Evolutionary conservation across 2,113 vertebrate genomes (phyloP).

Genomic region (Sinocyclocheilus grahami): DNA sequence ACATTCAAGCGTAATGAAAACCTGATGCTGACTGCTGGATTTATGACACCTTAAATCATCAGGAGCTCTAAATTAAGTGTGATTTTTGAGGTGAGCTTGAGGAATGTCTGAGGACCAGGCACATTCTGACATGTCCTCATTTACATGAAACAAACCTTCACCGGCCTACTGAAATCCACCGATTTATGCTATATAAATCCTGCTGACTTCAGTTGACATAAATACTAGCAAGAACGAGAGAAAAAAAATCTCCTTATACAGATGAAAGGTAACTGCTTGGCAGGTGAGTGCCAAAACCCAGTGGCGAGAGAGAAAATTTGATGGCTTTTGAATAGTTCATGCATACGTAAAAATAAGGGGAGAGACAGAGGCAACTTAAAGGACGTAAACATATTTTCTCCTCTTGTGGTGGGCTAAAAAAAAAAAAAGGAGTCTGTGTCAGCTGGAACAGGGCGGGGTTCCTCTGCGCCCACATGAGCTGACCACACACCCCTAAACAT

Average conservation of each 20-base stretch:
- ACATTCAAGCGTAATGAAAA: not conserved
- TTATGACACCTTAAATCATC: not conserved
- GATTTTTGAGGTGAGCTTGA: not conserved
- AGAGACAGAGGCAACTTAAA: not conserved
- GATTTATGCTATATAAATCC: constrained; percentile 32
- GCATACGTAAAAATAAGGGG: not conserved
- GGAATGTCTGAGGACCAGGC: not conserved
- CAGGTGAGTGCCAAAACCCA: constrained; percentile 53
- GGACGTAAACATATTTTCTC: constrained; percentile 8
- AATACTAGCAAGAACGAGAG: constrained; percentile 28
- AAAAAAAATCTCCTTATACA: constrained; percentile 41
- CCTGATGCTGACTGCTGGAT: not conserved
- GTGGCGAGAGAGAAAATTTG: constrained; percentile 27
- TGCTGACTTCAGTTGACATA: constrained; percentile 21
- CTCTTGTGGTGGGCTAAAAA: constrained; percentile 19
- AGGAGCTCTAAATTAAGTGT: not conserved
- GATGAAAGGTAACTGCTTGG: constrained; percentile 44
- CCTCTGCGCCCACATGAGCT: not conserved
- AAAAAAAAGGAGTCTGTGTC: not conserved
- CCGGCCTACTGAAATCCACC: constrained; percentile 2
- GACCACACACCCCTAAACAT: constrained; percentile 50
- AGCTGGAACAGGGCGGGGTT: constrained; percentile 32
- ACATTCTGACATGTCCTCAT: not conserved
- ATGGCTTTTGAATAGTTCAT: constrained; percentile 36
- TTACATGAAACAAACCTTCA: not conserved